Evolutionary conservation across 2,888 invertebrate genomes (phyloP), one percentile per base, ranked within the genome.

Genomic region (Xestia ashworthii): DNA sequence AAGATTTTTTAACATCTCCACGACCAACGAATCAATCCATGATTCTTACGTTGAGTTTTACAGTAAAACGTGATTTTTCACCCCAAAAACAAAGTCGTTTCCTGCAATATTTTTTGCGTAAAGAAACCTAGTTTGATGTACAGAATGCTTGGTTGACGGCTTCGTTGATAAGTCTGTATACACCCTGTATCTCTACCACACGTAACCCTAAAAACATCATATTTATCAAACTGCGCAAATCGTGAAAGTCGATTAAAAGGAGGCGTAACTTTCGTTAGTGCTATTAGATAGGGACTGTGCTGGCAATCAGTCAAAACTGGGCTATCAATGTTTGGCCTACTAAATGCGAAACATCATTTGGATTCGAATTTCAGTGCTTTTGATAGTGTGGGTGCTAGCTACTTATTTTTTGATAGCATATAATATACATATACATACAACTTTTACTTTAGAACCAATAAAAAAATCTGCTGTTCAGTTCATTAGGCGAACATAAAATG

Each of bases 241-340:
- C 84, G 66, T 66, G 55, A 41, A 66, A 79, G 32, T 71, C 66
- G 66, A 77, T 50, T 83, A 46, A 48, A 67, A 64, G 55, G 5
- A 69, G 80, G 70, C 41, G 66, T 71, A 22, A 12, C 64, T 32
- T 79, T 48, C 16, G 41, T 73, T 25, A 55, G 12, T 38, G 53
- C 41, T 69, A 38, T 60, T 72, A 80, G 80, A 84, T 84, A 70
- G 44, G 41, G 19, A 66, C 55, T 71, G 32, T 60, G 60, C 55
- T 84, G 85, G 81, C 81, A 80, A 73, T 84, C 73, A 84, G 44
- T 84, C 81, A 84, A 80, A 73, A 72, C 66, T 44, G 16, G 14
- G 69, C 60, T 73, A 71, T 68, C 60, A 50, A 38, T 44, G 64
- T 55, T 58, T 19, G 14, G 22, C 55, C 25, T 58, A 55, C 22